Base-by-base conservation (phyloP, 2,113 vertebrate genomes). In the Alces alces region DNA sequence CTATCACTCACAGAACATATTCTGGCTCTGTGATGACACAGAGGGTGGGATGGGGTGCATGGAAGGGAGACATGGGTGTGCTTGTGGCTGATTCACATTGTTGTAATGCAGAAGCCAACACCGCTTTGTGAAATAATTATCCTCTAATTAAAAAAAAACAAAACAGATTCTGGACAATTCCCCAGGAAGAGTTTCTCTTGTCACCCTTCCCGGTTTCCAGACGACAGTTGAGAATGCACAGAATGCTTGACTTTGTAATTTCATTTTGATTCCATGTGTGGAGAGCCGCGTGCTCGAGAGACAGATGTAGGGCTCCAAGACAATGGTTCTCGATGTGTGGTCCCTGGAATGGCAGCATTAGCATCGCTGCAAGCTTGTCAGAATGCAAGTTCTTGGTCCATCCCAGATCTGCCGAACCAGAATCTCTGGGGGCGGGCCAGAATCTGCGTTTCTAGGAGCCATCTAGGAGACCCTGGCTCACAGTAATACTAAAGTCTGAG, bases 271-370 rank as follows among this genome's bases (percentile, higher is more conserved):
- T 54, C 30, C n/a, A 92, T 12, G 13, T n/a, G 5, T 9, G 54
- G 54, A 60, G 70, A 86, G n/a, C 2, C 9, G n/a, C 0, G 2
- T 8, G 0, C 19, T 73, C 47, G 1, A 47, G 27, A 61, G 21
- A 93, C 3, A 23, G 23, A 57, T 1, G 2, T 3, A 23, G 61
- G 25, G 7, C 10, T 55, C 79, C 45, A 90, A 66, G 43, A 13
- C n/a, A 86, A 3, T 11, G 27, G 33, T 57, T 93, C 36, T 92
- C 10, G 14, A 13, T 2, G 12, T 30, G 45, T 47, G 43, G 52
- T 47, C 36, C 28, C 54, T 47, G 55, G 15, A 90, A 17, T 2
- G 21, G 39, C n/a, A 66, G 47, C 5, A 7, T 5, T 5, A 50
- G 43, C 7, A 14, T 89, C 27, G 16, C 7, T 52, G 36, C 1